A percentile compares a stretch with the other conserved stretches of the same genome.
phyloP scores from a whole-genome alignment of 2,888 invertebrate genomes.

The Zonitis immaculata region DNA sequence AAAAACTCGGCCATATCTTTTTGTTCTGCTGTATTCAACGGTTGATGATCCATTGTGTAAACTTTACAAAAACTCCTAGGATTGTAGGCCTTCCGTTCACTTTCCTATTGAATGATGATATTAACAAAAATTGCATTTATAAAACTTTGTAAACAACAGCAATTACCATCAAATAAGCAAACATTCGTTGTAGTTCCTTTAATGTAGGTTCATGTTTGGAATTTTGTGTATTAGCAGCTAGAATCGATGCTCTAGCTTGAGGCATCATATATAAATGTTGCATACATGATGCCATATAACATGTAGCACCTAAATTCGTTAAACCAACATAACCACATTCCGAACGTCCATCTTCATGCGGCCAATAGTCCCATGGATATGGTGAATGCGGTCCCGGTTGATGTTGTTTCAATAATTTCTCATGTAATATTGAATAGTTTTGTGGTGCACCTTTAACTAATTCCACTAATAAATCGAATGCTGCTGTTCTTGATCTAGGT shows the following conservation, averaged over 20 bases:
- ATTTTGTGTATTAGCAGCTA: constrained; percentile 66
- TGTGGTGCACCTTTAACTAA: constrained; percentile 78
- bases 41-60: constrained; percentile 96
- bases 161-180: constrained; percentile 79
- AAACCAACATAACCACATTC: constrained; percentile 93
- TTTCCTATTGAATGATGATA: constrained; percentile 59
- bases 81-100: constrained; percentile 92
- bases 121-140: not conserved
- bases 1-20: constrained; percentile 99
- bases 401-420: constrained; percentile 80
- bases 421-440: constrained; percentile 80
- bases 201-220: constrained; percentile 79
- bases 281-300: constrained; percentile 97
- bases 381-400: constrained; percentile 75
- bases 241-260: constrained; percentile 78
- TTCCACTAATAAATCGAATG: constrained; percentile 87
- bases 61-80: constrained; percentile 93
- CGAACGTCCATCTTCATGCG: constrained; percentile 89
- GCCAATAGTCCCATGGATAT: constrained; percentile 98
- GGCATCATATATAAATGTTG: constrained; percentile 98
- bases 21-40: constrained; percentile 92
- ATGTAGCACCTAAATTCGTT: constrained; percentile 92
- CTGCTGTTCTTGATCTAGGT: constrained; percentile 80
- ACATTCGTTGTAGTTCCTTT: constrained; percentile 89
- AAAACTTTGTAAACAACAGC: not conserved